These are phyloP conservation scores for Forficula auricularia DNA, from an alignment of 1,140 invertebrate species.

Conservation along the genomic window DNA sequence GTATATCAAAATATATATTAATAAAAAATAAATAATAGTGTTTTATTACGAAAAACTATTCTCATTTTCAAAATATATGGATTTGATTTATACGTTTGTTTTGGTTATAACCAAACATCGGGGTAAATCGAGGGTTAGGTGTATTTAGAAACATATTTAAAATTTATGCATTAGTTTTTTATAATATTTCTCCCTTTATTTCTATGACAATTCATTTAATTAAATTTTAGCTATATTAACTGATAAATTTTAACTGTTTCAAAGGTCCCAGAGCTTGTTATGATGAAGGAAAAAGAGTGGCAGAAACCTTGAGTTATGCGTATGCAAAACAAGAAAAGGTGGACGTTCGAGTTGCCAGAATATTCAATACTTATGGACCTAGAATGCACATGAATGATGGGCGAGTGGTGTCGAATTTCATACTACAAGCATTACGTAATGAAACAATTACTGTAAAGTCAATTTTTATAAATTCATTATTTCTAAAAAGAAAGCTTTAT, in stretches of 20 bases:
- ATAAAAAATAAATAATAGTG: too few relatives aligned
- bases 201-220: not conserved
- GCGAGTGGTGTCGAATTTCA: conserved; percentile 96
- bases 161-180: too few relatives aligned
- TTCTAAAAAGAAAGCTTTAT: not conserved
- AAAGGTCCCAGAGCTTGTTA: conserved; percentile 87
- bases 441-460: conserved; percentile 78
- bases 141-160: too few relatives aligned
- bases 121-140: too few relatives aligned
- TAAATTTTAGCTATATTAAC: not conserved
- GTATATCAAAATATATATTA: too few relatives aligned
- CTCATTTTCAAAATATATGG: too few relatives aligned
- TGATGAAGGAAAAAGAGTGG: conserved; percentile 95
- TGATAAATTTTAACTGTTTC: conserved; percentile 13
- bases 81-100: too few relatives aligned
- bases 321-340: conserved; percentile 94
- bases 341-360: conserved; percentile 84
- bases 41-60: too few relatives aligned
- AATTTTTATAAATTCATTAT: not conserved
- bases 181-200: not conserved
- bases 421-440: conserved; percentile 88
- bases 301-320: conserved; percentile 91
- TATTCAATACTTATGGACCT: conserved; percentile 99
- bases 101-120: too few relatives aligned
- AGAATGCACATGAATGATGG: conserved; percentile 99